A percentile compares a stretch with the other conserved stretches of the same genome.
phyloP scores from a whole-genome alignment of 2,113 vertebrate genomes.

The Syngnathus scovelli region DNA sequence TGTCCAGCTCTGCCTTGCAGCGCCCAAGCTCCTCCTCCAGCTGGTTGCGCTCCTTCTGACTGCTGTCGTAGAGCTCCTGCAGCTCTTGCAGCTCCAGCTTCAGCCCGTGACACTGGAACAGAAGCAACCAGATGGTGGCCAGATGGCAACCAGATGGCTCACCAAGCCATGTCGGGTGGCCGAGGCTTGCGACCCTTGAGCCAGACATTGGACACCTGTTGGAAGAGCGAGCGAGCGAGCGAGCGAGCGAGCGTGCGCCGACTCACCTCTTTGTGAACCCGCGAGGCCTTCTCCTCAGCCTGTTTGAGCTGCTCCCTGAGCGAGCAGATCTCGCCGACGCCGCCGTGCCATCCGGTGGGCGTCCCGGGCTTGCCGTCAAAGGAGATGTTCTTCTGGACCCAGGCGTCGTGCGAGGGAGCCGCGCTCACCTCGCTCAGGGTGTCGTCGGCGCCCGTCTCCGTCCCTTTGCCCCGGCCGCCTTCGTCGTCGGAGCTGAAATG shows the following conservation, averaged over 20 bases:
- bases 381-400: slow-evolving; percentile 77
- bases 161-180: too few species aligned
- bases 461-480: slow-evolving; percentile 35
- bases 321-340: slow-evolving; percentile 67
- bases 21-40: slow-evolving; percentile 81
- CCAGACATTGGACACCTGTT: not conserved
- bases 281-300: slow-evolving; percentile 74
- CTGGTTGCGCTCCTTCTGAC: slow-evolving; percentile 76
- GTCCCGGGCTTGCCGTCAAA: slow-evolving; percentile 72
- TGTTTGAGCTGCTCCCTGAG: slow-evolving; percentile 76
- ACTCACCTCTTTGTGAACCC: slow-evolving; percentile 75
- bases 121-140: not conserved
- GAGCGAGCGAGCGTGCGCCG: not conserved
- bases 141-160: too few species aligned
- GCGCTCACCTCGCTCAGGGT: slow-evolving; percentile 58
- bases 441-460: slow-evolving; percentile 38
- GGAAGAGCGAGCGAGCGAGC: too few species aligned
- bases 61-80: slow-evolving; percentile 75
- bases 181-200: too few species aligned
- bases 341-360: slow-evolving; percentile 67
- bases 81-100: slow-evolving; percentile 75
- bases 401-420: slow-evolving; percentile 64
- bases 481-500: slow-evolving; percentile 58
- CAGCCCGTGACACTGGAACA: slow-evolving; percentile 75
- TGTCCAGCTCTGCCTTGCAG: slow-evolving; percentile 82